Conservation (phyloP, 2,113 vertebrate species). For the Nesospiza acunhae region DNA sequence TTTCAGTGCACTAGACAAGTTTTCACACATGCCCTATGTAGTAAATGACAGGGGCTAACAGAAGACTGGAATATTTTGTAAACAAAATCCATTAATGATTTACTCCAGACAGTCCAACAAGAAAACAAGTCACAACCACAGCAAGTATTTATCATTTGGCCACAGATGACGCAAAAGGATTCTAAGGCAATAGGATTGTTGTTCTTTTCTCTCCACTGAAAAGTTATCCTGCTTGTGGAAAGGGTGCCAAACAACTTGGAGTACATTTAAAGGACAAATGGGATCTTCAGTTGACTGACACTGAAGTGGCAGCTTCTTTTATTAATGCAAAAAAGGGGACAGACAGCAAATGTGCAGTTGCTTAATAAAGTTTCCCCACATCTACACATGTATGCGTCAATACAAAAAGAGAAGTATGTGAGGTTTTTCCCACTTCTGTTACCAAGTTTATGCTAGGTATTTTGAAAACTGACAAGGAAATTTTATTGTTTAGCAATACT, state of each 20-base stretch:
- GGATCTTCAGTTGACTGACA: neutral
- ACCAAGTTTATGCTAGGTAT: neutral
- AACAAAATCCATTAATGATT: neutral
- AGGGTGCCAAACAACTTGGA: neutral
- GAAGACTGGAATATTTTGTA: neutral
- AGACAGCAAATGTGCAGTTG: neutral
- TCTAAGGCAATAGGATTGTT: neutral
- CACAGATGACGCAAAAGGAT: neutral
- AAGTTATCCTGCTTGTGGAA: neutral
- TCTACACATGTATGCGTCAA: neutral
- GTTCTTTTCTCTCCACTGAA: neutral
- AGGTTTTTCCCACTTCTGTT: neutral
- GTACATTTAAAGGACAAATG: neutral
- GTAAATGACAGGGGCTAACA: neutral
- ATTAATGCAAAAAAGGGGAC: neutral
- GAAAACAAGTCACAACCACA: neutral
- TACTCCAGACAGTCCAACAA: neutral
- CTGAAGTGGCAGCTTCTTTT: neutral
- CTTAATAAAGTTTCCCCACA: neutral
- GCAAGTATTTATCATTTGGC: neutral
- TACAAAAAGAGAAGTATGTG: neutral
- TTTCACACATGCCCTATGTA: neutral
- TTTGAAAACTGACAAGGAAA: neutral
- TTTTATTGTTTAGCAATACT: neutral
- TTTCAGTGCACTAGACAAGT: neutral